Conservation (phyloP, 2,113 vertebrate genomes). For the Brienomyrus longianalis region DNA sequence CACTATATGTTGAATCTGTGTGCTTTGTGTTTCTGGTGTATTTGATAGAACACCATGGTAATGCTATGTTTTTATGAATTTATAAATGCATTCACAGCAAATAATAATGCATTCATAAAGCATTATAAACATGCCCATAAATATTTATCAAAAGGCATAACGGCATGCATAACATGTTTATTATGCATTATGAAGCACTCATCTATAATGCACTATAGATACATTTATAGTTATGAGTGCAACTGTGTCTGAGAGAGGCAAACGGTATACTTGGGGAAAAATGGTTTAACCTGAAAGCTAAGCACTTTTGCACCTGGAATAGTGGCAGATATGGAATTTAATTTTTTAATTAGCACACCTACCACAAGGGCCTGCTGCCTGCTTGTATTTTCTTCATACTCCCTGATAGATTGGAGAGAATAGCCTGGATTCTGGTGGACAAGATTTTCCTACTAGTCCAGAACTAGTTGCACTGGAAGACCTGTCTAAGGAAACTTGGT, state of each 20-base stretch:
- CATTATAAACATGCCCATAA: background rate
- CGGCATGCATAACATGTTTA: background rate
- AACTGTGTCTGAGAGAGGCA: too few relatives aligned
- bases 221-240: too few relatives aligned
- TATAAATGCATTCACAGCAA: background rate
- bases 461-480: too few relatives aligned
- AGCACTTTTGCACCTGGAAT: too few relatives aligned
- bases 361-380: slow-evolving; percentile 61
- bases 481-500: too few relatives aligned
- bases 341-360: slow-evolving; percentile 25
- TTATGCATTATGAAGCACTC: background rate
- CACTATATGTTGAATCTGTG: background rate
- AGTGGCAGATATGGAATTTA: background rate
- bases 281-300: too few relatives aligned
- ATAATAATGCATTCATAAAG: background rate
- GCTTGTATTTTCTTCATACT: slow-evolving; percentile 72
- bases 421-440: too few relatives aligned
- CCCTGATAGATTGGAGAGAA: slow-evolving; percentile 46
- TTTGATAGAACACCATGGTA: background rate
- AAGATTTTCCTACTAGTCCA: too few relatives aligned
- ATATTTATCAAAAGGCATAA: background rate
- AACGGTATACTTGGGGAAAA: too few relatives aligned
- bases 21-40: background rate
- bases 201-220: background rate
- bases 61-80: background rate